Conservation (phyloP, 2,888 invertebrate genomes). For the Tetragnatha montana region DNA sequence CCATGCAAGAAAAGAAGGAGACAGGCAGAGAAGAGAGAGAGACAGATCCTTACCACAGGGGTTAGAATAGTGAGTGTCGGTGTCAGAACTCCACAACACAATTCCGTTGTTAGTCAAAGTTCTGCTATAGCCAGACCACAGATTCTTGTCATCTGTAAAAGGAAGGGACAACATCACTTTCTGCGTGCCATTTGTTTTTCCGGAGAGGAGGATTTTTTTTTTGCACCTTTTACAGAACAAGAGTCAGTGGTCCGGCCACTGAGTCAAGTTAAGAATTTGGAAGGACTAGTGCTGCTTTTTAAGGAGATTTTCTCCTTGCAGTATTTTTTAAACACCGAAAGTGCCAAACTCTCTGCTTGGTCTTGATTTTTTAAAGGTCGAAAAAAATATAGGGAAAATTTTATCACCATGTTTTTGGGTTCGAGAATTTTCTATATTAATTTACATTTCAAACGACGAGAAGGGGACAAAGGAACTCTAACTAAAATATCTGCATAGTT, state of each 20-base stretch:
- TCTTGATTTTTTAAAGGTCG: no score
- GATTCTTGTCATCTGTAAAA: conserved; percentile 71
- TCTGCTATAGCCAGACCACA: conserved; percentile 71
- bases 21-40: conserved; percentile 40
- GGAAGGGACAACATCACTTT: conserved; percentile 43
- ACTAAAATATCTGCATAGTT: no score
- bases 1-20: background rate
- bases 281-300: background rate
- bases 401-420: no score
- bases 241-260: conserved; percentile 69
- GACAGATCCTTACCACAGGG: conserved; percentile 65
- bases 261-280: conserved; percentile 31
- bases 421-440: no score
- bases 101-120: conserved; percentile 70
- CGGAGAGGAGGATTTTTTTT: background rate
- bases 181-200: background rate
- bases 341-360: no score
- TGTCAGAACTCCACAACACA: conserved; percentile 70
- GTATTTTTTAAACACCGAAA: background rate
- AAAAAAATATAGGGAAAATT: no score
- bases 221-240: conserved; percentile 67
- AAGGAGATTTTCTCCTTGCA: background rate
- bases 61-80: conserved; percentile 70
- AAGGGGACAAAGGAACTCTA: no score
- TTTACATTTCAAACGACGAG: no score